Percentiles rank a stretch among this genome's conserved stretches.
Evolutionary conservation across 2,797 vertebrate species (phyloP).

Genomic region (Argyrosomus regius): DNA sequence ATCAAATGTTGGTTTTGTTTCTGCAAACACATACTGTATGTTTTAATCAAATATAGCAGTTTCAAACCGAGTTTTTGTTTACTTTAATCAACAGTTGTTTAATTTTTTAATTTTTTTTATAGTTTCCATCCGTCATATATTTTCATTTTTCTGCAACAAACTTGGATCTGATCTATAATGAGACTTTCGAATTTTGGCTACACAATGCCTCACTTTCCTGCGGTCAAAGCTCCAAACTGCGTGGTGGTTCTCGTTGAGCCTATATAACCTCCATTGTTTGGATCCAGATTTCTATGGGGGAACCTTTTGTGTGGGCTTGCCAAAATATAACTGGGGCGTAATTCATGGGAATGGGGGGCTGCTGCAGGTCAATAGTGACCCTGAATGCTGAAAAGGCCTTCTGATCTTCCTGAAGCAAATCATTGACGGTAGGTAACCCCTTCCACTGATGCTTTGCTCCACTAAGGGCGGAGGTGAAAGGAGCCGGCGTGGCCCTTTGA

Average conservation of each 20-base stretch:
- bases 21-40: neutral
- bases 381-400: conserved; percentile 79
- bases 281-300: conserved; percentile 43
- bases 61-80: neutral
- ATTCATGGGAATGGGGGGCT: conserved; percentile 67
- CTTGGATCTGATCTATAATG: conserved; percentile 15
- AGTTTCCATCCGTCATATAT: neutral
- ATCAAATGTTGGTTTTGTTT: neutral
- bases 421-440: conserved; percentile 76
- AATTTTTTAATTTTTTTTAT: neutral
- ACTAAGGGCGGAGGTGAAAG: conserved; percentile 67
- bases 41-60: neutral
- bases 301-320: conserved; percentile 61
- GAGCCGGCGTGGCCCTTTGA: conserved; percentile 70
- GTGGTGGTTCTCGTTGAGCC: conserved; percentile 41
- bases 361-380: conserved; percentile 68
- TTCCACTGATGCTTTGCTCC: conserved; percentile 68
- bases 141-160: neutral
- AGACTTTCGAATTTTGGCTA: conserved; percentile 43
- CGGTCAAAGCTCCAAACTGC: conserved; percentile 39
- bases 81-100: neutral
- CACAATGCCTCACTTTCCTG: conserved; percentile 51
- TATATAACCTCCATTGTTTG: conserved; percentile 60
- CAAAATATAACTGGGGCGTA: conserved; percentile 69
- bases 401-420: conserved; percentile 87